A percentile compares a stretch with the other conserved stretches of the same genome.
These are phyloP conservation scores for Chaitophorus viminalis DNA, from an alignment of 2,888 invertebrate genomes.

Conservation along the genomic window DNA sequence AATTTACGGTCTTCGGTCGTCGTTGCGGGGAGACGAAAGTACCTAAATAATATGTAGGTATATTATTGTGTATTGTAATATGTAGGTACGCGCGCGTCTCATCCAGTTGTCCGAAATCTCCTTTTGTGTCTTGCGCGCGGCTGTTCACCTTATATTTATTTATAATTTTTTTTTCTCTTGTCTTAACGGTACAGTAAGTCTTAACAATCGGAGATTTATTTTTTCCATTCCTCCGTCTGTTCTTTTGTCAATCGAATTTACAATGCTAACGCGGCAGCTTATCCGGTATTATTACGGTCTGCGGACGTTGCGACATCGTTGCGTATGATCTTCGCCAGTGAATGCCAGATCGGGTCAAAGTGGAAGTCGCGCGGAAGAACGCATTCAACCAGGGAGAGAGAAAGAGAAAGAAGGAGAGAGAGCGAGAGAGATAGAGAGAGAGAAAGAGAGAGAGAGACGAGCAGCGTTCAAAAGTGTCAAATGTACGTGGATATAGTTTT, in stretches of 20 bases:
- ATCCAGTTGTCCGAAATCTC: conserved; percentile 34
- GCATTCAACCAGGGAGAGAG: background rate
- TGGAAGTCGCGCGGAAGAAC: conserved; percentile 41
- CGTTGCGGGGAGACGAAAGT: too few relatives aligned
- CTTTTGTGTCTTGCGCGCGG: background rate
- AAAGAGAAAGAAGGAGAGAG: too few relatives aligned
- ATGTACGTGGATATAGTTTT: too few relatives aligned
- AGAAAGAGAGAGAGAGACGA: too few relatives aligned
- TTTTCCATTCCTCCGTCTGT: background rate
- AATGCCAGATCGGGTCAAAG: conserved; percentile 16
- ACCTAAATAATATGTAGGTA: too few relatives aligned
- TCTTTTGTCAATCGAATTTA: conserved; percentile 31
- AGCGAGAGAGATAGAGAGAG: too few relatives aligned
- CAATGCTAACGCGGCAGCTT: background rate
- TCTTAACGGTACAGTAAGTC: conserved; percentile 51
- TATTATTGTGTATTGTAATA: too few relatives aligned
- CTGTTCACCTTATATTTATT: background rate
- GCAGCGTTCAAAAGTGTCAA: conserved; percentile 3
- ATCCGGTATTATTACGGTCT: conserved; percentile 59
- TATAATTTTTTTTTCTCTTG: conserved; percentile 16
- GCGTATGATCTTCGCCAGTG: background rate
- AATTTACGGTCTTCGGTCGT: background rate
- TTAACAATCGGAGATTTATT: conserved; percentile 50
- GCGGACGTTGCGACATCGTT: conserved; percentile 25
- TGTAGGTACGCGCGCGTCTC: background rate